Evolutionary conservation across 2,797 vertebrate species (phyloP).

Genomic region (Sebastes itinus): DNA sequence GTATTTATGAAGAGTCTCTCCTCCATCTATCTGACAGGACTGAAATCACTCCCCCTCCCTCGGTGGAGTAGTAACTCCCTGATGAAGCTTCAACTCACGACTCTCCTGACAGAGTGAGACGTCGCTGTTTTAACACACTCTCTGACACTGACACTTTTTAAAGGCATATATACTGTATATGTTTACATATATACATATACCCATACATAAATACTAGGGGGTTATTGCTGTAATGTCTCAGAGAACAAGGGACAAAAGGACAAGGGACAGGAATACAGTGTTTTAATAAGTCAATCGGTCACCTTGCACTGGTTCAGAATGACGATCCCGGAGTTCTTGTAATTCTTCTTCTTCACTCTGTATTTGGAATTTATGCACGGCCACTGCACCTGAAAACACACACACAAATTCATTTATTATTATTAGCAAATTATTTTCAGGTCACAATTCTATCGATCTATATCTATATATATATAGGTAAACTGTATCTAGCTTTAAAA

Average conservation of each 20-base stretch:
- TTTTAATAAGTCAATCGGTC: neutral
- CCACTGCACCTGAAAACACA: conserved; percentile 82
- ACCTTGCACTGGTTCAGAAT: conserved; percentile 98
- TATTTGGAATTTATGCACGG: conserved; percentile 97
- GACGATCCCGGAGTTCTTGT: conserved; percentile 96
- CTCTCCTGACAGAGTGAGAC: neutral
- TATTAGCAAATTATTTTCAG: neutral
- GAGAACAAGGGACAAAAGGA: neutral
- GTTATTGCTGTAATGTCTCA: no score
- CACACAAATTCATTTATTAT: neutral
- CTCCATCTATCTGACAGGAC: neutral
- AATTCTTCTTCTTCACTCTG: conserved; percentile 97
- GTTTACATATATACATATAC: no score
- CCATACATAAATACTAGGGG: no score
- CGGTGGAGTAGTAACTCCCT: neutral
- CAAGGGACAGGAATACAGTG: neutral
- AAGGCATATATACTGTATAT: neutral
- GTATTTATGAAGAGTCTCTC: neutral
- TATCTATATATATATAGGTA: no score
- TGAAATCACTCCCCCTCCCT: neutral
- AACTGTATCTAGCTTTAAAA: no score
- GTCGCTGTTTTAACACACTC: neutral
- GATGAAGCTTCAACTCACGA: neutral
- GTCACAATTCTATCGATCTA: fast-evolving
- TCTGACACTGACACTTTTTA: neutral